A percentile compares a stretch with the other conserved stretches of the same genome.
These are phyloP conservation scores for Metopia argyrocephala DNA, from an alignment of 2,888 invertebrate genomes.

Conservation along the genomic window DNA sequence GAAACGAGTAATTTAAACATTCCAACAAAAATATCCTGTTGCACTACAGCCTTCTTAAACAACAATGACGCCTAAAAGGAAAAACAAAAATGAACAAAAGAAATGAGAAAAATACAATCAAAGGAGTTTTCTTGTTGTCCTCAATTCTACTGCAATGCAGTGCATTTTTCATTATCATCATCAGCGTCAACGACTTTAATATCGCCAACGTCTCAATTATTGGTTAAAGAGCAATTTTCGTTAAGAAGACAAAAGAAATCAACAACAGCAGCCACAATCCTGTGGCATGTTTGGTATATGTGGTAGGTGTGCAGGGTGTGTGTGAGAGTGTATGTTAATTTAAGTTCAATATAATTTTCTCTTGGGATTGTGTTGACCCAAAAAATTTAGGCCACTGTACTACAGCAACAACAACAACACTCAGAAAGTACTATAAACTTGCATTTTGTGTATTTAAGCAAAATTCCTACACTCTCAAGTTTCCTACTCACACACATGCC, in stretches of 20 bases:
- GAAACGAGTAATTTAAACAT: constrained; percentile 2
- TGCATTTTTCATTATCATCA: constrained; percentile 33
- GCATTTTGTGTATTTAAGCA: constrained; percentile 45
- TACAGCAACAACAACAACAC: constrained; percentile 40
- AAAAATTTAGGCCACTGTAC: constrained; percentile 59
- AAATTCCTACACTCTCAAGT: background rate
- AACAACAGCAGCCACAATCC: background rate
- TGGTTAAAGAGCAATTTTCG: background rate
- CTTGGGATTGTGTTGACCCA: constrained; percentile 42
- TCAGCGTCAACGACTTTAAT: background rate
- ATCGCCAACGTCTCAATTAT: background rate
- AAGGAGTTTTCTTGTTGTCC: constrained; percentile 62
- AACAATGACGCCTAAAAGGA: background rate
- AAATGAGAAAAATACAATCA: constrained; percentile 36
- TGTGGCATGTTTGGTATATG: constrained; percentile 5
- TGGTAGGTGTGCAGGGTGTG: background rate
- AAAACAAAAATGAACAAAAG: background rate
- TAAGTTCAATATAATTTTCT: constrained; percentile 44
- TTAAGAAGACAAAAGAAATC: background rate
- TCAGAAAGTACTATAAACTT: background rate
- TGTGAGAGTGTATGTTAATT: background rate
- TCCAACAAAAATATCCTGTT: constrained; percentile 35
- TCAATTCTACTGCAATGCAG: constrained; percentile 57
- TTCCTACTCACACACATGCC: constrained; percentile 19
- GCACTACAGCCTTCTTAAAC: constrained; percentile 14